Evolutionary conservation across 2,113 vertebrate genomes (phyloP).

Genomic region (Willisornis vidua): DNA sequence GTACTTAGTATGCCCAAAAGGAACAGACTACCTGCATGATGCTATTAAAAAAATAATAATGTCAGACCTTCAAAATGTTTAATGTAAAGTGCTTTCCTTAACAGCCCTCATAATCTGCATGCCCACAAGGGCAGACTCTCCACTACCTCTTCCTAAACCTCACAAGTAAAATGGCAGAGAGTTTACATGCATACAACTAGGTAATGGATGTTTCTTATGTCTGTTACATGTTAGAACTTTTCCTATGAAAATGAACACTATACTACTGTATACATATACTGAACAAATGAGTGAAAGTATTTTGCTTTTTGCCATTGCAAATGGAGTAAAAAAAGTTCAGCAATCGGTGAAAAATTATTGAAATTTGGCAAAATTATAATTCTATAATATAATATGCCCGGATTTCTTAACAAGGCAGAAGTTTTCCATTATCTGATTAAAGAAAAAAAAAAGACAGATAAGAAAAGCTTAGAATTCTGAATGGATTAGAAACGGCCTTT

Average conservation of each 20-base stretch:
- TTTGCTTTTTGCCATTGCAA: background rate
- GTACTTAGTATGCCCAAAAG: background rate
- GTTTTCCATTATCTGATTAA: slow-evolving; percentile 61
- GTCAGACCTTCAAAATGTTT: background rate
- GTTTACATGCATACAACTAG: accelerated
- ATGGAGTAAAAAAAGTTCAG: background rate
- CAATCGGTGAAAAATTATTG: background rate
- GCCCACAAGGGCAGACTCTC: background rate
- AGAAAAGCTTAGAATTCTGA: slow-evolving; percentile 44
- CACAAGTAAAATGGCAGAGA: background rate
- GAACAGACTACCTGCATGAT: background rate
- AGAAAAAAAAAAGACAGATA: background rate
- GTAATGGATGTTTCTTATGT: background rate
- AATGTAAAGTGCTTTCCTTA: background rate
- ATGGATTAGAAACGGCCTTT: slow-evolving; percentile 59
- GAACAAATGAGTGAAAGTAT: background rate
- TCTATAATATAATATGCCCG: background rate
- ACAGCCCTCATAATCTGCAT: background rate
- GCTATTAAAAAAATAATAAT: background rate
- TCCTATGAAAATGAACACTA: background rate
- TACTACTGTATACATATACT: background rate
- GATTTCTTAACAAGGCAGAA: slow-evolving; percentile 61
- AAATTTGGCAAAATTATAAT: background rate
- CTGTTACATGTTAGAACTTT: background rate
- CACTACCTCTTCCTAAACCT: background rate